phyloP scores from a whole-genome alignment of 2,797 vertebrate species.

The Decapterus maruadsi region DNA sequence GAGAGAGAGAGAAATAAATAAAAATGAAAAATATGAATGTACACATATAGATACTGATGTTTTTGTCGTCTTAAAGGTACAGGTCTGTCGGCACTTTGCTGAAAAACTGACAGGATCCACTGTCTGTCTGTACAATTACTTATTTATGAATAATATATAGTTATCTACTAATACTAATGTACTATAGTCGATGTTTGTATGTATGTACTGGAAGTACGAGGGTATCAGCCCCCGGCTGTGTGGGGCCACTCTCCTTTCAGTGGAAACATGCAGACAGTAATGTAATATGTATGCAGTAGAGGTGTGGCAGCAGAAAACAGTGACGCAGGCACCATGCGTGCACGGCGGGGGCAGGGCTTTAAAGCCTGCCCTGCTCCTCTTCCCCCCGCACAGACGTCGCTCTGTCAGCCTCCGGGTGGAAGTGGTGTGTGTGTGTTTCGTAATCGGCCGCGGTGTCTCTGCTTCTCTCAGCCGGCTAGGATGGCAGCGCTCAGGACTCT shows the following conservation, averaged over 20 bases:
- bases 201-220: too few relatives aligned
- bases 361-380: slow-evolving; percentile 13
- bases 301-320: slow-evolving; percentile 33
- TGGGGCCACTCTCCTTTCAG: background rate
- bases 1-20: too few relatives aligned
- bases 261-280: background rate
- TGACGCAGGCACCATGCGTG: slow-evolving; percentile 37
- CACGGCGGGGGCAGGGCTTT: background rate
- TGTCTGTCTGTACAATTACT: too few relatives aligned
- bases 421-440: background rate
- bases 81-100: too few relatives aligned
- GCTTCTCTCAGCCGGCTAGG: slow-evolving; percentile 20
- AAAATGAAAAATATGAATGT: too few relatives aligned
- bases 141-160: too few relatives aligned
- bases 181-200: too few relatives aligned
- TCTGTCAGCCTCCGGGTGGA: slow-evolving; percentile 17
- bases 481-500: slow-evolving; percentile 86
- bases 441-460: slow-evolving; percentile 31
- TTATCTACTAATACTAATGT: background rate
- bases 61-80: too few relatives aligned
- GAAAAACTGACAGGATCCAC: too few relatives aligned
- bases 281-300: background rate
- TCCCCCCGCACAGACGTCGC: slow-evolving; percentile 22
- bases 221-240: too few relatives aligned
- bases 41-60: too few relatives aligned